A percentile compares a stretch with the other conserved stretches of the same genome.
phyloP scores from a whole-genome alignment of 2,797 vertebrate species.

The Morus bassanus region DNA sequence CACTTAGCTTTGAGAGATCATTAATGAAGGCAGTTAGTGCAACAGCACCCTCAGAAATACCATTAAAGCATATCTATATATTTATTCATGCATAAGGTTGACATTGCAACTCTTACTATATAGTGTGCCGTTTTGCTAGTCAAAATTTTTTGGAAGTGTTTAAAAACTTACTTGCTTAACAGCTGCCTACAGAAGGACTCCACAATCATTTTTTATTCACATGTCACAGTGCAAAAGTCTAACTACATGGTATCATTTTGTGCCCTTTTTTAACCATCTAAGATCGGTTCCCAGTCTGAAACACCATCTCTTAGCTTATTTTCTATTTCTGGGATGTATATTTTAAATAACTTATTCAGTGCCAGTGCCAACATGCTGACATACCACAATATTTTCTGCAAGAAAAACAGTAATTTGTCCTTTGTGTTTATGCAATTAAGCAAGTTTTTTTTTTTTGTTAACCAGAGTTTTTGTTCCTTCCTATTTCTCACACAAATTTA shows the following conservation, averaged over 20 bases:
- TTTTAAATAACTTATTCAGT: neutral
- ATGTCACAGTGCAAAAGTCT: neutral
- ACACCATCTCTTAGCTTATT: neutral
- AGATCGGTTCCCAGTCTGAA: neutral
- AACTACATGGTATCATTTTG: neutral
- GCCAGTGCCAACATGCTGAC: neutral
- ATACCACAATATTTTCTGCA: neutral
- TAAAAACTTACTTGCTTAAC: neutral
- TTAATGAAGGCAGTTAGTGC: neutral
- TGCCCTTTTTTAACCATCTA: neutral
- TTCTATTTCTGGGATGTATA: neutral
- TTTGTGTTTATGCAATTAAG: slow-evolving; percentile 15
- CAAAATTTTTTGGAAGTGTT: neutral
- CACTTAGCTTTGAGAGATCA: neutral
- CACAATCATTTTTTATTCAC: neutral
- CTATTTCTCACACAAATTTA: neutral
- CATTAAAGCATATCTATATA: neutral
- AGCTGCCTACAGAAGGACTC: neutral
- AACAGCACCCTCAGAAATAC: neutral
- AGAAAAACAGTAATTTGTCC: slow-evolving; percentile 8
- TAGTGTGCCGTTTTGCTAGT: neutral
- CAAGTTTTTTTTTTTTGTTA: neutral
- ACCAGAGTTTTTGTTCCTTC: neutral
- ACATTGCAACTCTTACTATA: neutral
- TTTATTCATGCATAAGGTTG: neutral